Evolutionary conservation across 2,113 vertebrate genomes (phyloP).

Genomic region (Ciconia maguari): DNA sequence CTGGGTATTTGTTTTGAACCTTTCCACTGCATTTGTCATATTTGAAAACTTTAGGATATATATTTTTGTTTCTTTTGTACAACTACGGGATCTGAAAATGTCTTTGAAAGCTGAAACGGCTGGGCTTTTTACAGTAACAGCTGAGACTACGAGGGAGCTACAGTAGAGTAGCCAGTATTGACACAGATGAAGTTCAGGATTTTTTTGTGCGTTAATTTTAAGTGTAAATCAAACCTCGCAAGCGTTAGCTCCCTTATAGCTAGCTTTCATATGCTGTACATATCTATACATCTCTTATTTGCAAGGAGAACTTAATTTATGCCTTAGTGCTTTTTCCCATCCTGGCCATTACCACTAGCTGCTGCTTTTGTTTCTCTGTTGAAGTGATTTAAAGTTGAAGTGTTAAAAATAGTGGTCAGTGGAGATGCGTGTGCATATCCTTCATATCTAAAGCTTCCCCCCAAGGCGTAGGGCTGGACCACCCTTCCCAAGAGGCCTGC

Average conservation of each 20-base stretch:
- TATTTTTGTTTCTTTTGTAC: not conserved
- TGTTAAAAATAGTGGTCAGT: not conserved
- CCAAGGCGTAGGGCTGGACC: not conserved
- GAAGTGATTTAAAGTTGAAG: not conserved
- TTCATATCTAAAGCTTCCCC: not conserved
- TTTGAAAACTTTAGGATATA: not conserved
- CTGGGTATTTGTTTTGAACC: not conserved
- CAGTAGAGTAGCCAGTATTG: not conserved
- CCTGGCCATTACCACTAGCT: not conserved
- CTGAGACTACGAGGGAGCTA: too few relatives aligned
- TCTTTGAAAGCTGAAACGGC: not conserved
- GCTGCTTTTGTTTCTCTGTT: not conserved
- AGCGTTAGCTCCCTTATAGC: not conserved
- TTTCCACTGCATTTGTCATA: not conserved
- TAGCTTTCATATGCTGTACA: rapidly evolving
- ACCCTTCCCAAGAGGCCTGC: too few relatives aligned
- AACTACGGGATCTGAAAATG: not conserved
- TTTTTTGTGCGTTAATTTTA: too few relatives aligned
- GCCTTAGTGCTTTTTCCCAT: not conserved
- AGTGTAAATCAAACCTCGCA: not conserved
- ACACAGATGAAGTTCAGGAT: too few relatives aligned
- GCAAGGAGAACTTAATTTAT: too few relatives aligned
- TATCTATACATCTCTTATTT: not conserved
- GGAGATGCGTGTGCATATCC: not conserved
- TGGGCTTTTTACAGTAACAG: not conserved